Evolutionary conservation across 23 tunicate genomes (phyloP), one percentile per base, ranked within the genome.

Genomic region (Ascidia mentula): DNA sequence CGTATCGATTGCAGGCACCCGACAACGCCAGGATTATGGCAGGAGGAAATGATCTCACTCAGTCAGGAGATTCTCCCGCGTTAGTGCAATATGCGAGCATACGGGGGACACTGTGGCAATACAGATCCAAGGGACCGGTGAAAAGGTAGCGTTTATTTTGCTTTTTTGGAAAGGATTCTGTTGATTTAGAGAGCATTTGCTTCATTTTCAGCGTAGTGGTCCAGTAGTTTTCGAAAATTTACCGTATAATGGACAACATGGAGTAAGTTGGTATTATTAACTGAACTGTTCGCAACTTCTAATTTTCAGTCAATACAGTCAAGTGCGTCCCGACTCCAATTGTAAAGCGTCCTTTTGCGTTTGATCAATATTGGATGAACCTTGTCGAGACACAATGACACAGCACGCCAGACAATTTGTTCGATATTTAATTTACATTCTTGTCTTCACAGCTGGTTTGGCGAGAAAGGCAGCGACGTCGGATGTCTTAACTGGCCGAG

Each of bases 401-500:
- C n/a, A n/a, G n/a, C n/a, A n/a, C n/a, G n/a, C n/a, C n/a, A n/a
- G n/a, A n/a, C n/a, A n/a, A n/a, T n/a, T n/a, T n/a, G n/a, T n/a
- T n/a, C 15, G 53, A 9, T 42, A 42, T 9, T 42, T 42, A 42
- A 42, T 42, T 15, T 42, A 42, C 53, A 15, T 15, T 9, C 15
- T 33, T 0, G 24, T 33, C 0, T 87, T 74, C 4, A 0, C 74
- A 87, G 90, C 31, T 80, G 69, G 37, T 87, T 87, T 59, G 81
- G 90, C n/a, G 34, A 31, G 80, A 87, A 87, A 73, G 90, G 90
- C 7, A 73, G 80, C 74, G 90, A 87, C 40, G 61, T 74, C 69
- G 85, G 85, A 6, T 80, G 81, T 36, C 37, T 87, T 40, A 87
- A 87, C 69, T 87, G 85, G 85, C 90, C 90, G 22, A 74, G 90